phyloP scores from a whole-genome alignment of 1,140 invertebrate genomes.

The Drosophila novamexicana region DNA sequence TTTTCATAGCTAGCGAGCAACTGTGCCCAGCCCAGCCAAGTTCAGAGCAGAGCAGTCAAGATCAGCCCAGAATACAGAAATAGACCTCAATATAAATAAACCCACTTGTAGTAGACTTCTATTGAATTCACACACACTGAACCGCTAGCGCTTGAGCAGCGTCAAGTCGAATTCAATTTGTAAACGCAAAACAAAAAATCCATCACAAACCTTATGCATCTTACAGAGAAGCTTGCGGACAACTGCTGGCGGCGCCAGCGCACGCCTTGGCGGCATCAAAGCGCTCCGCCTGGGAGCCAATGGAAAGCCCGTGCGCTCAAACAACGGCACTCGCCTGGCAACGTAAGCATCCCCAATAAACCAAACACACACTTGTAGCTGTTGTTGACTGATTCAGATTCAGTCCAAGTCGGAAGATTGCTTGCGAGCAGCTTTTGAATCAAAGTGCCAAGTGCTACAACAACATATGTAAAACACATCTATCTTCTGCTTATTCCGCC shows the following conservation, averaged over 20 bases:
- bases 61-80: background rate
- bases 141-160: conserved; percentile 51
- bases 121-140: conserved; percentile 44
- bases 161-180: conserved; percentile 49
- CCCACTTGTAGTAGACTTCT: conserved; percentile 44
- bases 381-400: conserved; percentile 11
- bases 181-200: conserved; percentile 53
- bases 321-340: conserved; percentile 75
- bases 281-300: conserved; percentile 74
- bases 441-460: conserved; percentile 42
- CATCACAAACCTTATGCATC: conserved; percentile 79
- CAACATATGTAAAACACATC: conserved; percentile 50
- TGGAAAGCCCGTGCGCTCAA: conserved; percentile 71
- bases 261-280: conserved; percentile 62
- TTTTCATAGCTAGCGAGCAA: conserved; percentile 19
- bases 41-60: conserved; percentile 6
- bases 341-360: conserved; percentile 77
- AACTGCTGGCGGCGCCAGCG: conserved; percentile 36
- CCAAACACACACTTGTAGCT: conserved; percentile 36
- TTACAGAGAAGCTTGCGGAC: conserved; percentile 84
- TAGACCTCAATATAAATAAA: conserved; percentile 10
- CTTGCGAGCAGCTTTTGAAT: conserved; percentile 24
- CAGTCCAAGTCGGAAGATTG: conserved; percentile 22
- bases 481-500: conserved; percentile 63
- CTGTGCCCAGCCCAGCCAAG: conserved; percentile 13